Conservation (phyloP, 2,888 invertebrate species). For the Poecilus cupreus region DNA sequence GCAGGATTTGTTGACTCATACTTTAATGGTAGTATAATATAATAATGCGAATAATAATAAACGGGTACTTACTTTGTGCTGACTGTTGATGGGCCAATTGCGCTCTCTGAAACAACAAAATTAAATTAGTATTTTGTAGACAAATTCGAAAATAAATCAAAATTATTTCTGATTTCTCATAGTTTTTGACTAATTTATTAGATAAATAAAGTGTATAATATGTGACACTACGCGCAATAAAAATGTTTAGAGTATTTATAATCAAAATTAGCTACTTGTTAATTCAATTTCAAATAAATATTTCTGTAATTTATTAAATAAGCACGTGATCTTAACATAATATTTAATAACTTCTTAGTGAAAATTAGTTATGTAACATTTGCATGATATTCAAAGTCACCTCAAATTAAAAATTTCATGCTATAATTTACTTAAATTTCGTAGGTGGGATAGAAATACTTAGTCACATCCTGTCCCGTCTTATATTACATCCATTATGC, state of each 20-base stretch:
- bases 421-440: neutral
- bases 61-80: constrained; percentile 64
- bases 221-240: too few relatives aligned
- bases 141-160: neutral
- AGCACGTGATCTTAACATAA: too few relatives aligned
- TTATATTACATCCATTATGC: neutral
- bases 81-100: constrained; percentile 64
- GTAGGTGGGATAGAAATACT: neutral
- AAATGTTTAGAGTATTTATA: too few relatives aligned
- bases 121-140: constrained; percentile 40
- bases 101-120: constrained; percentile 66
- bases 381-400: neutral
- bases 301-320: too few relatives aligned
- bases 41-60: neutral
- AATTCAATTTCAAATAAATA: too few relatives aligned
- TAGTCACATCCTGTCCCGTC: neutral
- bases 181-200: neutral
- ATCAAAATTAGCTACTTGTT: too few relatives aligned
- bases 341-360: too few relatives aligned
- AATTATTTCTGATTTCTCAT: neutral
- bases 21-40: neutral
- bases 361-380: too few relatives aligned
- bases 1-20: neutral
- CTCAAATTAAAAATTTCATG: neutral
- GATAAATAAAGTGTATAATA: too few relatives aligned